Base-by-base conservation (phyloP, 2,113 vertebrate genomes). In the Microcebus lehilahytsara region DNA sequence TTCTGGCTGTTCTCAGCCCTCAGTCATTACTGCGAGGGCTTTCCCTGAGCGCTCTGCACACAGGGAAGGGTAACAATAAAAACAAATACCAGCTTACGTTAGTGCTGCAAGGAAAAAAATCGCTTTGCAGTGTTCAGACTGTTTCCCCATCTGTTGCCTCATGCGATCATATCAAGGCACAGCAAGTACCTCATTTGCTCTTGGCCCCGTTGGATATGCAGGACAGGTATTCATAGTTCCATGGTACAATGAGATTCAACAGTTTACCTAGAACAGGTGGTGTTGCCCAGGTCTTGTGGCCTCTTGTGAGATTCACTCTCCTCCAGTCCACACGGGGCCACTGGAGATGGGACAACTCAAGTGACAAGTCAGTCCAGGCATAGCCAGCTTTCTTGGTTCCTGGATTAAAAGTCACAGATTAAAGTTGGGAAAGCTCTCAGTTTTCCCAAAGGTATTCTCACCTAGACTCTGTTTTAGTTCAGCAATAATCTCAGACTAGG, bases 1-100 rank as follows among this genome's bases (percentile, higher is more conserved):
- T 85, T 64, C 93, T 69, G 90, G 94, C 66, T 56, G 64, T 85
- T 77, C 81, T 93, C 72, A 87, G 93, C 83, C 81, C 25, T 87
- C 60, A 10, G 71, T 69, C 46, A 40, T 37, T 49, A 6, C 62
- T 51, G 1, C 0, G 19, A 86, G 37, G 67, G 42, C 66, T 83
- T 95, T 60, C 71, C 56, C 78, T 34, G 53, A 64, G 53, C 81
- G 2, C 58, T 92, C n/a, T 13, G 40, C 53, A 30, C 42, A 74
- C 80, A 67, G 13, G 17, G 32, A 71, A 62, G 22, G 81, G 58
- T 22, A 37, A 37, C 80, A 67, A 23, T 51, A 51, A 58, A 83
- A 91, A 79, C 56, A 94, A 96, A 91, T 8, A 40, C 80, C 91
- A 92, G 80, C 40, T 94, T 58, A 37, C 62, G 37, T 58, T 30